Conservation (phyloP, 1,140 invertebrate species). For the Aphelenchoides avenae region DNA sequence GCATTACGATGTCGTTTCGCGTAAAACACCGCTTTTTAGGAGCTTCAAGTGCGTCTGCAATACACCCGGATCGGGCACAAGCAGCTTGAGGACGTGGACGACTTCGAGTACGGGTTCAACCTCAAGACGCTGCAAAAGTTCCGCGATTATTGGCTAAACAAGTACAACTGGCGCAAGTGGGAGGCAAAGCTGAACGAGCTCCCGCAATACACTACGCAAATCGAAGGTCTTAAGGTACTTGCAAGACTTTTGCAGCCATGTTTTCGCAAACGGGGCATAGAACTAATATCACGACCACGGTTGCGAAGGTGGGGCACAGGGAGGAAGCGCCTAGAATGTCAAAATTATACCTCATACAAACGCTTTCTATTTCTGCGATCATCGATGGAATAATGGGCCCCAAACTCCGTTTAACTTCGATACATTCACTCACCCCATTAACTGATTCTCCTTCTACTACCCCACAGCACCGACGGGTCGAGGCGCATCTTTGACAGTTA, state of each 20-base stretch:
- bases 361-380: no score
- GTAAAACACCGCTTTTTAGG: slow-evolving; percentile 44
- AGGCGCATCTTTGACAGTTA: slow-evolving; percentile 4
- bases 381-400: no score
- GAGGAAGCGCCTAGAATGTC: no score
- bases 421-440: no score
- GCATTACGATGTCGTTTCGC: no score
- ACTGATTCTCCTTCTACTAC: no score
- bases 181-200: slow-evolving; percentile 69
- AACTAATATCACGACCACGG: background rate
- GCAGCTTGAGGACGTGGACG: slow-evolving; percentile 67
- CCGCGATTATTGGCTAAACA: slow-evolving; percentile 71
- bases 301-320: background rate
- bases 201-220: slow-evolving; percentile 69
- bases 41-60: slow-evolving; percentile 66
- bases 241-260: no score
- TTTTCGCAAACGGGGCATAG: no score
- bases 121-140: slow-evolving; percentile 68
- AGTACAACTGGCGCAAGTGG: slow-evolving; percentile 72
- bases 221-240: slow-evolving; percentile 71
- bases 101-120: slow-evolving; percentile 76
- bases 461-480: background rate
- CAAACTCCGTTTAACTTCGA: no score
- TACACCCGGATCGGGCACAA: slow-evolving; percentile 63
- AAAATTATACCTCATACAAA: no score